Base-by-base conservation (phyloP, 2,113 vertebrate species). In the Spea bombifrons region DNA sequence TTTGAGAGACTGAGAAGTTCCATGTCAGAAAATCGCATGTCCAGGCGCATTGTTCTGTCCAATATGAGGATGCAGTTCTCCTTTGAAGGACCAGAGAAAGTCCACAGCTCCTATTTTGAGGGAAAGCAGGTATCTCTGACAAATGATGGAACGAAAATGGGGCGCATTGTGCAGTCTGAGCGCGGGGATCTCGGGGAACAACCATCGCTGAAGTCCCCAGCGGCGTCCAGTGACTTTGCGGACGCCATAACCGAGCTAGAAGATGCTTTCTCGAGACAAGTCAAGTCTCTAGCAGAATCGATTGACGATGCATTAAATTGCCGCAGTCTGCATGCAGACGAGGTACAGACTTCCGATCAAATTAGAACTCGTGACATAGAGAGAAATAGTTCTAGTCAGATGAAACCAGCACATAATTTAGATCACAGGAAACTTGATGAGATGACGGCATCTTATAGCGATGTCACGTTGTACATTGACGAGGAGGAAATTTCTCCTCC, bases 1-100 rank as follows among this genome's bases (percentile, higher is more conserved):
- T 98, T 98, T 70, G 96, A 98, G 89, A 94, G 97, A 47, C 94
- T 99, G 30, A 87, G 97, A 84, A 98, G 97, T 92, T 99, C 96
- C 92, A 98, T 99, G 96, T 99, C 96, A 0, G 97, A 99, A 87
- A 99, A 96, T 89, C 97, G 96, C 81, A 97, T 98, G 96, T 99
- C 97, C 46, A 93, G 96, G 83, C 94, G 96, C 59, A 99, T 99
- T 8, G 96, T 98, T 81, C 89, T 99, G 76, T 98, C 97, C 94
- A 98, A 98, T 93, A 99, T 98, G 97, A 95, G 97, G 90, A 97
- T 99, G 96, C 96, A 98, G 96, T 96, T 99, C 93, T 99, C 97
- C 76, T 98, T 98, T 83, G 96, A 99, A 94, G 97, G 96, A 75
- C 95, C 96, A 82, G 97, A 99, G 89, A 98, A 98, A 92, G 91